Evolutionary conservation across 2,113 vertebrate species (phyloP).

Genomic region (Ctenodactylus gundi): DNA sequence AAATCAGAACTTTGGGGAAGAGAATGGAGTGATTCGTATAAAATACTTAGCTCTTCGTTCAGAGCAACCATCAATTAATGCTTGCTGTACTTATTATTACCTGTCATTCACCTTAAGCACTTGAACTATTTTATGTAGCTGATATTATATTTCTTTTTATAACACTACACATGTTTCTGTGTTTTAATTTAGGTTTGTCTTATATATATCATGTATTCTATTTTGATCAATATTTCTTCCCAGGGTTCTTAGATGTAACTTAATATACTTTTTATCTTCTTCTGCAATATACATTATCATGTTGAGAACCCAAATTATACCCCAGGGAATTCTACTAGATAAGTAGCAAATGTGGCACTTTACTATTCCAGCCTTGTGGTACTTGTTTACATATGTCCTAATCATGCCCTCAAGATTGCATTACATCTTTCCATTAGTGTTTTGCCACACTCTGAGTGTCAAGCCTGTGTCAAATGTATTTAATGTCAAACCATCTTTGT

Average conservation of each 20-base stretch:
- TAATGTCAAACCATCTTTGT: slow-evolving; percentile 16
- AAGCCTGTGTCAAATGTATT: slow-evolving; percentile 11
- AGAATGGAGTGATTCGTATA: background rate
- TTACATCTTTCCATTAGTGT: background rate
- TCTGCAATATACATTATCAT: background rate
- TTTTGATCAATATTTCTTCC: background rate
- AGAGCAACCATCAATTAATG: background rate
- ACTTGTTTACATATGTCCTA: slow-evolving; percentile 15
- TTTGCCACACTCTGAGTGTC: background rate
- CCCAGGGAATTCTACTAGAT: background rate
- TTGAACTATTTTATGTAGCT: background rate
- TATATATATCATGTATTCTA: background rate
- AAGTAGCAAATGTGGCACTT: background rate
- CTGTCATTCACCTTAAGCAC: background rate
- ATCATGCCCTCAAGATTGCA: background rate
- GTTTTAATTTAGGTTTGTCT: background rate
- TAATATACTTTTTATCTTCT: slow-evolving; percentile 28
- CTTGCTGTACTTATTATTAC: background rate
- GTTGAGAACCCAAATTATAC: background rate
- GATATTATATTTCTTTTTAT: background rate
- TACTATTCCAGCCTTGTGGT: background rate
- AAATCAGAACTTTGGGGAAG: background rate
- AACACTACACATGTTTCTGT: background rate
- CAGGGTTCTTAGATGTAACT: slow-evolving; percentile 14
- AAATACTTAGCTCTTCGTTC: slow-evolving; percentile 3